Evolutionary conservation across 1,140 invertebrate species (phyloP).

Genomic region (Cotesia glomerata): DNA sequence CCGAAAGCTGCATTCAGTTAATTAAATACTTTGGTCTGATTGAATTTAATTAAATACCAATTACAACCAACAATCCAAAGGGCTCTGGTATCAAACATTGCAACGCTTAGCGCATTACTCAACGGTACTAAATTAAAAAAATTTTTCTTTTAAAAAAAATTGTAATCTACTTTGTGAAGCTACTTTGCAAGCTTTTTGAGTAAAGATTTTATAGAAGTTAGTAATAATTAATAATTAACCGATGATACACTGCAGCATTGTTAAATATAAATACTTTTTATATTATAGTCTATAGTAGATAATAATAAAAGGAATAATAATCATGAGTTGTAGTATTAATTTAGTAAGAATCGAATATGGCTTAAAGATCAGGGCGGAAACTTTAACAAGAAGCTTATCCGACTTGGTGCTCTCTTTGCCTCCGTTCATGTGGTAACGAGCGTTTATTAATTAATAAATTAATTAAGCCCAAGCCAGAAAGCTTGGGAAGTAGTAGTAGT

Average conservation of each 20-base stretch:
- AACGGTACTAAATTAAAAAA: no score
- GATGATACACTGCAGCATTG: no score
- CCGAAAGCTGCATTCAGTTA: no score
- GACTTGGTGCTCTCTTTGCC: constrained; percentile 11
- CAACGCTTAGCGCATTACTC: no score
- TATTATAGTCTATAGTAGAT: no score
- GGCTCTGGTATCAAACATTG: not conserved
- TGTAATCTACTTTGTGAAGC: no score
- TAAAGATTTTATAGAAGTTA: not conserved
- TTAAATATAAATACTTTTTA: no score
- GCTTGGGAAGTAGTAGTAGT: constrained; percentile 10
- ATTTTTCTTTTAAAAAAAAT: not conserved
- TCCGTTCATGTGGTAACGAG: constrained; percentile 34
- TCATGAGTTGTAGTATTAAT: not conserved
- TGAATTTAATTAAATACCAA: no score
- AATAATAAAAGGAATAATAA: no score
- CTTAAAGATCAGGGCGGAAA: constrained; percentile 5
- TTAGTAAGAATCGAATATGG: not conserved
- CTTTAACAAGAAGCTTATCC: constrained; percentile 15
- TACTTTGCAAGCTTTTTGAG: no score
- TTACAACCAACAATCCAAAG: no score
- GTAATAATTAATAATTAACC: not conserved
- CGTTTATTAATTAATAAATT: constrained; percentile 50
- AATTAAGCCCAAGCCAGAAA: constrained; percentile 40
- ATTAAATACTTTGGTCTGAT: no score